Evolutionary conservation across 2,797 vertebrate species (phyloP).

Genomic region (Choloepus didactylus): DNA sequence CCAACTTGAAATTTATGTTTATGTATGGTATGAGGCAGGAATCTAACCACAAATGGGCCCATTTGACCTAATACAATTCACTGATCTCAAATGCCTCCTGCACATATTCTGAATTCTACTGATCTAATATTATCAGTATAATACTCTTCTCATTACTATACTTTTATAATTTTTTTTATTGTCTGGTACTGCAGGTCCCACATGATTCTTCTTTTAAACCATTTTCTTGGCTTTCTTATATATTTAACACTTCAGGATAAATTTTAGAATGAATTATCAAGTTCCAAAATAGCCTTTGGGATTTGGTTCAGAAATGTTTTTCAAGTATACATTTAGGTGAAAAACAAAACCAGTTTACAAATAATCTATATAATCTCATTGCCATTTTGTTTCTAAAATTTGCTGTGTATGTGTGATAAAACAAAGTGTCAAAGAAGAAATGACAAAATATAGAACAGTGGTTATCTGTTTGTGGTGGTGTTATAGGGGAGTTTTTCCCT

Average conservation of each 20-base stretch:
- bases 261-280: constrained; percentile 18
- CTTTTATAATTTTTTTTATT: background rate
- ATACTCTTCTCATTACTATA: background rate
- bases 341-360: constrained; percentile 18
- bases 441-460: background rate
- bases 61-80: background rate
- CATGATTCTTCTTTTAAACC: background rate
- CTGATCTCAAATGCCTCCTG: background rate
- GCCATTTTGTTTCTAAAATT: constrained; percentile 39
- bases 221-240: background rate
- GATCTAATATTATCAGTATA: background rate
- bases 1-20: background rate
- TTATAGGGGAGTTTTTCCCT: background rate
- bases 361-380: background rate
- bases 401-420: background rate
- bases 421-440: background rate
- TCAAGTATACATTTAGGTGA: background rate
- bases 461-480: background rate
- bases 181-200: background rate
- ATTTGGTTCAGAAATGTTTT: constrained; percentile 14
- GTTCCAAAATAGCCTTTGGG: background rate
- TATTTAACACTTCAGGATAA: constrained; percentile 29
- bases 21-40: background rate
- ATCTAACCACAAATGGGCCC: background rate
- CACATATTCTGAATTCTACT: background rate